Percentiles rank a stretch among this genome's conserved stretches.
Conservation (phyloP, 2,888 invertebrate species). For the Camptogramma bilineatum region DNA sequence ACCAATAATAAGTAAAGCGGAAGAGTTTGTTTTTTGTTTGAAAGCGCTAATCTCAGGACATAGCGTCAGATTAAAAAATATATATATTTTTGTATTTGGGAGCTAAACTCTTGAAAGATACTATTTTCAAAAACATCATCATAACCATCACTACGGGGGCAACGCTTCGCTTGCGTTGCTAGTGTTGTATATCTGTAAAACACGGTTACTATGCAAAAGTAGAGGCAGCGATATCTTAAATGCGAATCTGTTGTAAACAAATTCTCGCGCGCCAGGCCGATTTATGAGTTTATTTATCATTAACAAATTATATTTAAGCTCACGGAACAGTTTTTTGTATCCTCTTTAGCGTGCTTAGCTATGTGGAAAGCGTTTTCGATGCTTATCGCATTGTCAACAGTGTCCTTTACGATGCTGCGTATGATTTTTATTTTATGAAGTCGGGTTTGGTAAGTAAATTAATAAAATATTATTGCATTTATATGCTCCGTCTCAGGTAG, state of each 20-base stretch:
- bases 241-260: constrained; percentile 85
- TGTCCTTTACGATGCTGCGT: constrained; percentile 38
- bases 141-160: too few species aligned
- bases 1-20: too few species aligned
- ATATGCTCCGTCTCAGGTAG: too few species aligned
- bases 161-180: neutral
- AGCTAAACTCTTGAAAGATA: too few species aligned
- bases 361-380: constrained; percentile 65
- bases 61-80: too few species aligned
- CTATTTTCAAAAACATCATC: too few species aligned
- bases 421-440: constrained; percentile 14
- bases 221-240: constrained; percentile 78
- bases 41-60: too few species aligned
- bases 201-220: constrained; percentile 23
- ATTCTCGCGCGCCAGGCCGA: constrained; percentile 76
- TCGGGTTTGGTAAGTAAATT: neutral
- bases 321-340: constrained; percentile 72
- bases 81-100: too few species aligned
- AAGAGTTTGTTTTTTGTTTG: too few species aligned
- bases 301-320: constrained; percentile 85
- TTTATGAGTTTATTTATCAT: constrained; percentile 87
- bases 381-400: constrained; percentile 60
- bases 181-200: constrained; percentile 13
- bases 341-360: constrained; percentile 65
- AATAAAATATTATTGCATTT: too few species aligned